Conservation (phyloP, 1,140 invertebrate species). For the Ceratosolen solmsi region DNA sequence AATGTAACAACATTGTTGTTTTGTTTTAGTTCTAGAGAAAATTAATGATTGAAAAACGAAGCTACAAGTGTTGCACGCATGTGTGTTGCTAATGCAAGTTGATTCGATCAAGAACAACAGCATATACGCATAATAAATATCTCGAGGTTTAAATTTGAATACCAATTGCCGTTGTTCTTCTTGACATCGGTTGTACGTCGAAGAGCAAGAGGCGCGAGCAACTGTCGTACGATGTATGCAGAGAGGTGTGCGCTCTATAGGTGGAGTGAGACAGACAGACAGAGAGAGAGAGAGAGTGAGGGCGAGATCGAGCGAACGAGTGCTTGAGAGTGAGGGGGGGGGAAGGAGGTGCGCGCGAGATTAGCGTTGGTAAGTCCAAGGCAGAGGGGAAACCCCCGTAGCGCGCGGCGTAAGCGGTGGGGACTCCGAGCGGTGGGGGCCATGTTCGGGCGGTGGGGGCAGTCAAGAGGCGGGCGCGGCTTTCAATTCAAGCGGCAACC, state of each 20-base stretch:
- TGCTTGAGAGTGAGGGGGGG: constrained; percentile 1
- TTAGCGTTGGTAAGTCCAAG: constrained; percentile 32
- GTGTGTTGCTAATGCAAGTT: not conserved
- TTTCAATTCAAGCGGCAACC: constrained; percentile 67
- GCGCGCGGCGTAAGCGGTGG: constrained; percentile 51
- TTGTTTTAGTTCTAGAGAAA: too few species aligned
- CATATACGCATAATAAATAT: not conserved
- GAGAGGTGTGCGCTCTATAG: constrained; percentile 21
- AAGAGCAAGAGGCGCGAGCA: constrained; percentile 21
- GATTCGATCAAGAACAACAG: not conserved
- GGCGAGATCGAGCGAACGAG: not conserved
- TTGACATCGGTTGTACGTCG: not conserved
- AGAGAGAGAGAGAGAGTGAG: constrained; percentile 21
- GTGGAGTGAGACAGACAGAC: constrained; percentile 9
- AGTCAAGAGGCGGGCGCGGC: constrained; percentile 69
- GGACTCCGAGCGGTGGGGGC: constrained; percentile 59
- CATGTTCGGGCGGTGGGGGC: constrained; percentile 60
- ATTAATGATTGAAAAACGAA: too few species aligned
- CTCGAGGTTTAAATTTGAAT: not conserved
- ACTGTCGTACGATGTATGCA: constrained; percentile 35
- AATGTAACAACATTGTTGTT: too few species aligned
- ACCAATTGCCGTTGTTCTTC: not conserved
- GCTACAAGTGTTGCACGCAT: too few species aligned
- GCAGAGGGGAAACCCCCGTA: constrained; percentile 57
- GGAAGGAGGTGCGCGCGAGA: constrained; percentile 48